phyloP scores from a whole-genome alignment of 2,113 vertebrate species.

The Corapipo altera region DNA sequence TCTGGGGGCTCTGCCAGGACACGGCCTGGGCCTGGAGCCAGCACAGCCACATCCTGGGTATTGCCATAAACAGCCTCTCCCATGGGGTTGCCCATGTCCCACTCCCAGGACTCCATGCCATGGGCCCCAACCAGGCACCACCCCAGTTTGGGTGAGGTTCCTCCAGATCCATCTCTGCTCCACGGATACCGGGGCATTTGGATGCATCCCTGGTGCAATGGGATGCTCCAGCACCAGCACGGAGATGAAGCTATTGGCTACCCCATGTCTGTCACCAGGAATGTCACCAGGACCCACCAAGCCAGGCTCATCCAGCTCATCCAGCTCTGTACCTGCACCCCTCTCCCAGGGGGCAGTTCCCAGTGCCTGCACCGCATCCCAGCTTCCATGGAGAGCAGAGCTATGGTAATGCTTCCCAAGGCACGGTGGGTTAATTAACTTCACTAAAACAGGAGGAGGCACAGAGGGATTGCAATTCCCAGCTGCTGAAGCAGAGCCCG shows the following conservation, averaged over 20 bases:
- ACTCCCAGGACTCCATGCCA: neutral
- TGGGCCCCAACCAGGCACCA: neutral
- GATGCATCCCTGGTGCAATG: neutral
- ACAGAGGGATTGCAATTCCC: neutral
- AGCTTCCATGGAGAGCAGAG: neutral
- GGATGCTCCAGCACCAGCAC: neutral
- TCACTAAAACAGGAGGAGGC: neutral
- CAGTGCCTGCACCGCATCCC: neutral
- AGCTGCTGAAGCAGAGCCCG: neutral
- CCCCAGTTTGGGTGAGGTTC: neutral
- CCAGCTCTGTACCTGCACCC: neutral
- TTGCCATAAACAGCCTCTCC: neutral
- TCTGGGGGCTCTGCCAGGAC: neutral
- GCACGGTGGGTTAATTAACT: neutral
- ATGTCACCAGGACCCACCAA: neutral
- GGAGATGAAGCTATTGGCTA: neutral
- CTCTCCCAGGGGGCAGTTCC: neutral
- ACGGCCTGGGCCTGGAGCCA: neutral
- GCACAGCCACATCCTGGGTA: neutral
- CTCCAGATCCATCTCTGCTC: neutral
- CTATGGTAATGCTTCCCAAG: neutral
- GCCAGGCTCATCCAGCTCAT: neutral
- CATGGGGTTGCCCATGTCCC: neutral
- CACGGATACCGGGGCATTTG: accelerated
- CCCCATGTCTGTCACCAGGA: neutral